These are phyloP conservation scores for Cephus sareptanus DNA, from an alignment of 2,888 invertebrate species.

Conservation along the genomic window DNA sequence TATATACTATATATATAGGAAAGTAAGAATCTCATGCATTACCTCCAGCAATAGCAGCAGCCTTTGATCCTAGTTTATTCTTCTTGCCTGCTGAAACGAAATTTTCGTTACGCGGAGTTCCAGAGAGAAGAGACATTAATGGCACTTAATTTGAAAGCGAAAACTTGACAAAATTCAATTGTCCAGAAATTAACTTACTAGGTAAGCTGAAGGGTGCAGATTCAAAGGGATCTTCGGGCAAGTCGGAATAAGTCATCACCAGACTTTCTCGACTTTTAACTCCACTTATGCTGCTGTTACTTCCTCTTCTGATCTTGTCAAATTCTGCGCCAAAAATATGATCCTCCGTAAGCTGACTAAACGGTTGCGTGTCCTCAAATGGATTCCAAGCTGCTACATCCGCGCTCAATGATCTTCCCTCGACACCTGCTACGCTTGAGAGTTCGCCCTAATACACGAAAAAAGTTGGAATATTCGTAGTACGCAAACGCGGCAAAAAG, in stretches of 20 bases:
- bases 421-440: slow-evolving; percentile 56
- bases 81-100: slow-evolving; percentile 60
- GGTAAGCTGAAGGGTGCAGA: slow-evolving; percentile 85
- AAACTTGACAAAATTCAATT: slow-evolving; percentile 27
- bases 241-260: slow-evolving; percentile 73
- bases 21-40: slow-evolving; percentile 63
- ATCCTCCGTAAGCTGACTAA: slow-evolving; percentile 82
- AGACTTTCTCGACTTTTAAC: slow-evolving; percentile 78
- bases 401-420: slow-evolving; percentile 66
- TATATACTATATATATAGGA: slow-evolving; percentile 24
- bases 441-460: slow-evolving; percentile 59
- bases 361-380: slow-evolving; percentile 79
- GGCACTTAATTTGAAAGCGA: not conserved
- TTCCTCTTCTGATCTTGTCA: slow-evolving; percentile 82
- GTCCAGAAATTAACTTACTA: slow-evolving; percentile 63
- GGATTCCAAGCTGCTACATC: slow-evolving; percentile 86
- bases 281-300: slow-evolving; percentile 80
- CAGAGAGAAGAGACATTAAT: not conserved
- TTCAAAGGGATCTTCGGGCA: slow-evolving; percentile 81
- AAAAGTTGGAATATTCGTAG: not conserved
- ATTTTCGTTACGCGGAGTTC: not conserved
- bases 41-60: slow-evolving; percentile 65
- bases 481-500: not conserved
- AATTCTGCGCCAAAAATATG: slow-evolving; percentile 86
- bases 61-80: slow-evolving; percentile 61